These are phyloP conservation scores for Lycia hirtaria DNA, from an alignment of 2,888 invertebrate genomes.

Conservation along the genomic window DNA sequence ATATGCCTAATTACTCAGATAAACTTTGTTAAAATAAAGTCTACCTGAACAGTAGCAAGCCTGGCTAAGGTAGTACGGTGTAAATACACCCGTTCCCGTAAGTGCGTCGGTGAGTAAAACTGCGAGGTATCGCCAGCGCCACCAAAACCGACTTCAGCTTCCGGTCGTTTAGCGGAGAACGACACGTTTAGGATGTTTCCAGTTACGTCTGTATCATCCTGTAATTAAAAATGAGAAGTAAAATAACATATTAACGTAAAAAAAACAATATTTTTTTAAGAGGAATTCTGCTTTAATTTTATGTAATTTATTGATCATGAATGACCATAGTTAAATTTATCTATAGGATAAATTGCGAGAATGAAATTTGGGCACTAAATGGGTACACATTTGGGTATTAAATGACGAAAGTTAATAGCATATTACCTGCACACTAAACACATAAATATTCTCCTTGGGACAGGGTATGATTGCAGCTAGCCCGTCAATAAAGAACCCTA, in stretches of 20 bases:
- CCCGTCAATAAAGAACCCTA: slow-evolving; percentile 95
- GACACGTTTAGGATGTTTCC: slow-evolving; percentile 96
- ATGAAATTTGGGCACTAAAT: too few relatives aligned
- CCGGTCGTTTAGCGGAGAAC: slow-evolving; percentile 94
- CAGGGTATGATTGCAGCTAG: slow-evolving; percentile 96
- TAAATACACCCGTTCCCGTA: slow-evolving; percentile 97
- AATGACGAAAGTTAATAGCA: not conserved
- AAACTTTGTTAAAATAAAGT: too few relatives aligned
- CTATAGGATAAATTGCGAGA: too few relatives aligned
- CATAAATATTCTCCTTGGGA: slow-evolving; percentile 95
- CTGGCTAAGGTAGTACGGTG: slow-evolving; percentile 94
- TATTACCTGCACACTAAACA: slow-evolving; percentile 93
- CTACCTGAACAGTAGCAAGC: slow-evolving; percentile 93
- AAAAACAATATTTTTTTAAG: too few relatives aligned
- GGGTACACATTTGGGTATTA: not conserved
- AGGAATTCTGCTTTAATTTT: too few relatives aligned
- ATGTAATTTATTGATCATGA: too few relatives aligned
- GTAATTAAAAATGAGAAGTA: slow-evolving; percentile 35
- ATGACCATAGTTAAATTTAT: too few relatives aligned
- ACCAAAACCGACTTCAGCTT: slow-evolving; percentile 86
- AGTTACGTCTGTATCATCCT: slow-evolving; percentile 96
- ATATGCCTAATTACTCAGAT: too few relatives aligned
- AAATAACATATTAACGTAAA: too few relatives aligned
- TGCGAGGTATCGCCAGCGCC: slow-evolving; percentile 88
- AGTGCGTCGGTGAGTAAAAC: slow-evolving; percentile 94